Base-by-base conservation (phyloP, 1,140 invertebrate species). In the Drosophila mojavensis region DNA sequence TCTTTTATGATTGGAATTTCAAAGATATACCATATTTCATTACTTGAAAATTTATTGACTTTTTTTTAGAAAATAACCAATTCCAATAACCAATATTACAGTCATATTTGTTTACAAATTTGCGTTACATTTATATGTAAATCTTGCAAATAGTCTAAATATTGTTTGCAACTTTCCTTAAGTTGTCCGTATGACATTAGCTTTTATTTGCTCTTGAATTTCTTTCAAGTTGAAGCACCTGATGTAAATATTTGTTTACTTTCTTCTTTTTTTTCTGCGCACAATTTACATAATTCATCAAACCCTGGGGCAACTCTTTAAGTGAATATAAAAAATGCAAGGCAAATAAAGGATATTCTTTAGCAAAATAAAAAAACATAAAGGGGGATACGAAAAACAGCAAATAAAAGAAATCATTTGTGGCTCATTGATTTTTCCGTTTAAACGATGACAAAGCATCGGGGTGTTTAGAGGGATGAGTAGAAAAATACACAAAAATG, bases 381-480 rank as follows among this genome's bases (percentile, higher is more conserved):
- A 39, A 54, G n/a, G n/a, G 60, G 5, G 9, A 11, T 17, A 73
- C 43, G 43, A 28, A 17, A 63, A 41, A 41, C 59, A 62, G 28
- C 17, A 45, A 60, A 60, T 48, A 60, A 60, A 48, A 58, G 33
- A 64, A 47, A 64, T 24, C 41, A 45, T 75, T 65, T 62, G 28
- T 47, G 62, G 60, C 60, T 71, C 61, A 75, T 71, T 64, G 72
- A 70, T 75, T 70, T 75, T 73, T 30, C 56, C 56, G 55, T 60
- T 26, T 59, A 39, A 43, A 11, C 26, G 33, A 55, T 36, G 48
- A 74, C 53, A 33, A 74, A 41, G 17, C 26, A 17, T 5, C 30
- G n/a, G 51, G 17, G 24, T 56, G n/a, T 10, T 4, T 39, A 39
- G 36, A 11, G 55, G 65, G 26, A 61, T 58, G 39, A 64, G 45